phyloP scores from a whole-genome alignment of 1,140 invertebrate genomes.

The Calliphora vicina region DNA sequence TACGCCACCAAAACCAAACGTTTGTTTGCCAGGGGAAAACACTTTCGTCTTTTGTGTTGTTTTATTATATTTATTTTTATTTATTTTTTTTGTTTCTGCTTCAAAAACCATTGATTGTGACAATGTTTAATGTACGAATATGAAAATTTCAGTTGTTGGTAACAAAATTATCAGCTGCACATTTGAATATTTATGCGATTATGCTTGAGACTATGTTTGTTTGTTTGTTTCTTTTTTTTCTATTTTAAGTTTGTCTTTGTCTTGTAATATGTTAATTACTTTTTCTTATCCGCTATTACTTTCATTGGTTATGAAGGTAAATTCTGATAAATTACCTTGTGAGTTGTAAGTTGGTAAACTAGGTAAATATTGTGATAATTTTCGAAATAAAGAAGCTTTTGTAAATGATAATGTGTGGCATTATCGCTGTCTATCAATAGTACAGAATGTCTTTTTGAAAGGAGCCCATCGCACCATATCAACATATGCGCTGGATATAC shows the following conservation, averaged over 20 bases:
- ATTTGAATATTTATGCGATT: conserved; percentile 17
- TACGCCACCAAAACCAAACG: background rate
- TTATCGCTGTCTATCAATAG: no score
- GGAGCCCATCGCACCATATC: no score
- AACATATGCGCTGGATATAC: no score
- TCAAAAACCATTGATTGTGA: conserved; percentile 17
- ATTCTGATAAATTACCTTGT: background rate
- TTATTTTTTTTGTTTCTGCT: background rate
- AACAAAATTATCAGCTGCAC: conserved; percentile 15
- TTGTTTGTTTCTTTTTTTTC: background rate
- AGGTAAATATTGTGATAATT: background rate
- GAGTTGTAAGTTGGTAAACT: background rate
- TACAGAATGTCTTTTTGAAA: no score
- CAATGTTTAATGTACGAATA: conserved; percentile 7
- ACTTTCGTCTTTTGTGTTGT: background rate
- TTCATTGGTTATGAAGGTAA: conserved; percentile 23
- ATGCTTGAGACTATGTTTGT: background rate
- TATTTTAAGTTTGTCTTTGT: background rate
- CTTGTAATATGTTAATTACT: conserved; percentile 19
- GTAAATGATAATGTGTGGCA: background rate
- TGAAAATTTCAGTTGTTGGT: background rate
- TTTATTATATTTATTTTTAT: background rate
- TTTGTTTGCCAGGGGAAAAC: background rate
- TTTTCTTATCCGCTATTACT: background rate
- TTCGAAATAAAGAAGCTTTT: background rate